Evolutionary conservation across 2,797 vertebrate genomes (phyloP).

Genomic region (Kryptolebias ocellatus): DNA sequence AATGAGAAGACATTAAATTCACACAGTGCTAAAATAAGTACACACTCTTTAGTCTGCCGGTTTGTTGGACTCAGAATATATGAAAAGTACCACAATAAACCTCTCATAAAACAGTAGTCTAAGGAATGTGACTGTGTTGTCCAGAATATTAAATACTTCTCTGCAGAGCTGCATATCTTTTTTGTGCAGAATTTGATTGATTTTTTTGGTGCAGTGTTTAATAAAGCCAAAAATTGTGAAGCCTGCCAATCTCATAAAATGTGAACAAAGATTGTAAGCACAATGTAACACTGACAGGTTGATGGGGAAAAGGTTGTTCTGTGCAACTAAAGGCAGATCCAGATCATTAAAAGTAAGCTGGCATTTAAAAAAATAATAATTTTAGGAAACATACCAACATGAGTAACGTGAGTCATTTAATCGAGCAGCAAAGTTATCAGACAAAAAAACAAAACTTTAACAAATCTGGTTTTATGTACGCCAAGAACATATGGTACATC

Average conservation of each 20-base stretch:
- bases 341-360: neutral
- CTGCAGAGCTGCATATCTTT: neutral
- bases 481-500: neutral
- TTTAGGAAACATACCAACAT: neutral
- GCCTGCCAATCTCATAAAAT: constrained; percentile 2
- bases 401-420: neutral
- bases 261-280: constrained; percentile 2
- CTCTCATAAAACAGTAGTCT: neutral
- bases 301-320: neutral
- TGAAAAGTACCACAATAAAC: too few species aligned
- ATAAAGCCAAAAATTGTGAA: neutral
- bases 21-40: neutral
- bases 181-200: neutral
- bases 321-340: neutral
- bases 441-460: neutral
- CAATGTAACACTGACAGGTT: constrained; percentile 1
- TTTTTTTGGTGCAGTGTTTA: neutral
- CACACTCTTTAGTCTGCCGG: neutral
- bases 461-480: neutral
- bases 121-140: neutral
- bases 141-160: neutral
- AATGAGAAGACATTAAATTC: neutral
- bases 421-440: neutral
- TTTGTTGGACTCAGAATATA: neutral
- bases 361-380: neutral